Base-by-base conservation (phyloP, 2,797 vertebrate species). In the Triplophysa bombifrons region DNA sequence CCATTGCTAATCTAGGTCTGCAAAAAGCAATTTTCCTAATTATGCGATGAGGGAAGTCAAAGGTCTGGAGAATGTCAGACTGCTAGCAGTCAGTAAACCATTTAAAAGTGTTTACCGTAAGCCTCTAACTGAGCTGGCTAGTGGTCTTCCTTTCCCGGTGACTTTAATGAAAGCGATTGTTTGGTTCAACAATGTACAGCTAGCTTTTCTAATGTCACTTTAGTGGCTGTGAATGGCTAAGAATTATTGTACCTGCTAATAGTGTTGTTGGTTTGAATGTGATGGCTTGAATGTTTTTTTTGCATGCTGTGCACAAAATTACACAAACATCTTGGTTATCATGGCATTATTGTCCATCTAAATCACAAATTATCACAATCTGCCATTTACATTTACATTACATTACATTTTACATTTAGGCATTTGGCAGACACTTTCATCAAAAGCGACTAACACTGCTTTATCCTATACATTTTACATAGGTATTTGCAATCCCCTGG, bases 21-120 rank as follows among this genome's bases (percentile, higher is more conserved):
- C 93, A 93, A 92, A 93, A 93, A 94, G 94, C 93, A 93, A 95
- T 96, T 95, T 96, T 96, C 93, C 93, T 95, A 96, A 96, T 96
- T 95, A 94, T 88, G 81, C 38, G 92, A 94, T 93, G 94, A 93
- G 93, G 92, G 89, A 86, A 94, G 89, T 91, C 92, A 86, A 86
- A 87, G 88, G 91, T 89, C 84, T 86, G 89, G 89, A 89, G 93
- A 89, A 91, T 88, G 89, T 92, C 92, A 93, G 92, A 90, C 91
- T 91, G 86, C 90, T 58, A 71, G 63, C 38, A 63, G 76, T 70
- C 41, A 44, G 60, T 87, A 91, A 91, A 90, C 90, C 86, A 88
- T 93, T 90, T 80, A 27, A 55, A 92, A 92, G 85, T 88, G 87
- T 91, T 91, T 89, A 90, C 90, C 87, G 88, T 87, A 86, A 89